Evolutionary conservation across 2,113 vertebrate species (phyloP), one percentile per base, ranked within the genome.

Genomic region (Campylomormyrus numenius): DNA sequence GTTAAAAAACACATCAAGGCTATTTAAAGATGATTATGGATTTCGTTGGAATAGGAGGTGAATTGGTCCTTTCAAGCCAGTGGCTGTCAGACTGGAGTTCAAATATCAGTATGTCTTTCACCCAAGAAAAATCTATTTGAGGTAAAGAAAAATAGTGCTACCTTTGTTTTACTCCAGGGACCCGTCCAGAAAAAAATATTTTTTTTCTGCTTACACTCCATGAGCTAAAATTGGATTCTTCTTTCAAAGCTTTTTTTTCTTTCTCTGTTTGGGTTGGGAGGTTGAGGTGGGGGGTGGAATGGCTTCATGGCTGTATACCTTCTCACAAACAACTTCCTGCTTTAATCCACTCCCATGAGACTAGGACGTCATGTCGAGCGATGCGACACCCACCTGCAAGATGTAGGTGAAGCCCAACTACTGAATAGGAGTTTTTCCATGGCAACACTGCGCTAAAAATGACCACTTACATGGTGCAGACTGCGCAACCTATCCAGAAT

Each of bases 11-110:
- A 89, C 39, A 21, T 66, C 46, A 70, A 74, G 84, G 56, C 45
- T 87, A 74, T 90, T 90, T 87, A 70, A 74, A 87, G 85, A n/a
- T 70, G n/a, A 45, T 53, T 39, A 27, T 52, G 19, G 27, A 56
- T 50, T 90, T 87, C 66, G 58, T 77, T 90, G 84, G 86, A 58
- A 50, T 48, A 56, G 58, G 27, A 3, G 83, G 83, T 87, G 85
- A 90, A 90, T 90, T 74, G 58, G 89, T 27, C 85, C 85, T 90
- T 90, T 87, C 84, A 87, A 86, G 11, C 89, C 49, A 58, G 46
- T 27, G 84, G 58, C 19, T 19, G 27, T 66, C 53, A 21, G 58
- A 87, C 35, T 45, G 27, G 27, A 87, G 9, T 87, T 58, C 42
- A 42, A 49, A 45, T 39, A 10, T 46, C 42, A 49, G 15, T 6